Evolutionary conservation across 2,888 invertebrate genomes (phyloP).

Genomic region (Orthonychiurus folsomi): DNA sequence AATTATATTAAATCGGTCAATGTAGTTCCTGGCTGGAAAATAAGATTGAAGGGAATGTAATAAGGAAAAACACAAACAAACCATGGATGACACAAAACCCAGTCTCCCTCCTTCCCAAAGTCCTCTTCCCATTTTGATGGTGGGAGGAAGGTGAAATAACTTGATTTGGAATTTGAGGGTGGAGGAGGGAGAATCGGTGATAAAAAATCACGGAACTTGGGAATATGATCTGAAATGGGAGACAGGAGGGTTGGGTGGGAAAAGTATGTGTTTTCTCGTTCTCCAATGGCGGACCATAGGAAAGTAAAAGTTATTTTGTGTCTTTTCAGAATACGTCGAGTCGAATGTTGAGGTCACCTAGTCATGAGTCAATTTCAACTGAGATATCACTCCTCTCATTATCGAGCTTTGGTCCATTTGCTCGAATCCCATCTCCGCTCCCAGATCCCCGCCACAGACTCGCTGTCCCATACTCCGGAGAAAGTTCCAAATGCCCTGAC

Average conservation of each 20-base stretch:
- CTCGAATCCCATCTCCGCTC: slow-evolving; percentile 41
- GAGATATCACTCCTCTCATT: slow-evolving; percentile 71
- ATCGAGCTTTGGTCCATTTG: slow-evolving; percentile 52
- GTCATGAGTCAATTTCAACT: slow-evolving; percentile 74
- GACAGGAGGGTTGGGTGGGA: neutral
- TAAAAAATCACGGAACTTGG: no score
- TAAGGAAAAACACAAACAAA: no score
- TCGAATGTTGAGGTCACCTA: slow-evolving; percentile 64
- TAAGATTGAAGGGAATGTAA: no score
- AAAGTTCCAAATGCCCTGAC: slow-evolving; percentile 46
- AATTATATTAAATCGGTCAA: no score
- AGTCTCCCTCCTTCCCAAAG: no score
- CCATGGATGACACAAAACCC: neutral
- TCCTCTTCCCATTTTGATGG: no score
- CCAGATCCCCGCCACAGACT: slow-evolving; percentile 38
- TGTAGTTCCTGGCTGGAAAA: no score
- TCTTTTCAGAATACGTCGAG: slow-evolving; percentile 38
- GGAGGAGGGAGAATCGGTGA: no score
- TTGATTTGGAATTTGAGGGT: no score
- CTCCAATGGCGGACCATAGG: neutral
- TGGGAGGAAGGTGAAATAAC: slow-evolving; percentile 5
- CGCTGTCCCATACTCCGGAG: slow-evolving; percentile 36
- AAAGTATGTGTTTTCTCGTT: neutral
- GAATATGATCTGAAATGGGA: no score
- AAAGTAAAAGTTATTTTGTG: neutral